Conservation (phyloP, 2,113 vertebrate species). For the Chelonoidis abingdonii region DNA sequence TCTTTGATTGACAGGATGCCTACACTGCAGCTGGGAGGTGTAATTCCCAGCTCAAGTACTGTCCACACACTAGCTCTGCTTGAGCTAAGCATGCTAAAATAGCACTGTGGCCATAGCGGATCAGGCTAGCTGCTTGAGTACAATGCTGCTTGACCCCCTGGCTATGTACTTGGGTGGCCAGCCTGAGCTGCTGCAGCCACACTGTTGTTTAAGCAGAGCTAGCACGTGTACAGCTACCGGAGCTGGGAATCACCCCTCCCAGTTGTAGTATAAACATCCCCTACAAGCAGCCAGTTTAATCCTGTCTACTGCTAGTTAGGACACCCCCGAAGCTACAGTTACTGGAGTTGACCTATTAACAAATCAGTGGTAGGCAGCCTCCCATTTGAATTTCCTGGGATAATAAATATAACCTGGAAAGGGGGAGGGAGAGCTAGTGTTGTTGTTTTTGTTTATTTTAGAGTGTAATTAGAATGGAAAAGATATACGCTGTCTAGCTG, state of each 20-base stretch:
- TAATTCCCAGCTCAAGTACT: too few species aligned
- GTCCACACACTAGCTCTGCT: too few species aligned
- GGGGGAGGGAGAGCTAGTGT: background rate
- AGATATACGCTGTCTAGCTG: background rate
- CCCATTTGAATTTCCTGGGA: background rate
- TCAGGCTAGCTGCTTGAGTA: too few species aligned
- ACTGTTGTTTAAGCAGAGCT: too few species aligned
- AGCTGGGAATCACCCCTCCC: too few species aligned
- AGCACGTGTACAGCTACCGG: too few species aligned
- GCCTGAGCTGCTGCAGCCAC: too few species aligned
- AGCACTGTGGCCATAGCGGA: too few species aligned
- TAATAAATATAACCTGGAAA: background rate
- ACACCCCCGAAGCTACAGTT: background rate
- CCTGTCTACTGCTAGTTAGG: background rate
- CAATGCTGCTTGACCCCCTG: too few species aligned
- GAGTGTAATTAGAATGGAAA: background rate
- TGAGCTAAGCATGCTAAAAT: too few species aligned
- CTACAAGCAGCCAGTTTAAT: background rate
- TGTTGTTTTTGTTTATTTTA: background rate
- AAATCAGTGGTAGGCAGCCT: background rate
- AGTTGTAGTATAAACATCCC: too few species aligned
- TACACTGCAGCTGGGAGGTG: background rate
- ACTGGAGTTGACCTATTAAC: background rate
- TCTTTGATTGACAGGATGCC: background rate
- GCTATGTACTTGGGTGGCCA: too few species aligned